Conservation (phyloP, 2,113 vertebrate genomes). For the Pseudopodoces humilis region DNA sequence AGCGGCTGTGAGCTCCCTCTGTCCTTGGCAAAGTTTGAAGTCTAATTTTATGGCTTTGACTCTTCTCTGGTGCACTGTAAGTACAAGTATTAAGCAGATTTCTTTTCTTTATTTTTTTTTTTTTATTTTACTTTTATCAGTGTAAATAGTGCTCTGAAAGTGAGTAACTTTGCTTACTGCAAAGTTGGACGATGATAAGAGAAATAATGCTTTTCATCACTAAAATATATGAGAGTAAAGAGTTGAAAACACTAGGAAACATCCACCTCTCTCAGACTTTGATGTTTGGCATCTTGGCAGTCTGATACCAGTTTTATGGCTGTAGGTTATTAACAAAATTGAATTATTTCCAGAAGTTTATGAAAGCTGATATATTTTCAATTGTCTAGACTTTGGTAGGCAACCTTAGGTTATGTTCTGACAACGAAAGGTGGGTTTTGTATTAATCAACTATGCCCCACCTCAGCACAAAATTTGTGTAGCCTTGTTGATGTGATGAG, state of each 20-base stretch:
- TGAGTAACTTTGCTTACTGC: background rate
- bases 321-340: background rate
- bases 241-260: background rate
- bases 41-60: conserved; percentile 32
- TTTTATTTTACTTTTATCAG: background rate
- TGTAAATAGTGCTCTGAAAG: background rate
- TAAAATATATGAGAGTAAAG: background rate
- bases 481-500: background rate
- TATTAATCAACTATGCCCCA: background rate
- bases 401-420: background rate
- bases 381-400: background rate
- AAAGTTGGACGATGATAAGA: background rate
- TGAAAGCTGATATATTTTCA: conserved; percentile 5
- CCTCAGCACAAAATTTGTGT: background rate
- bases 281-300: background rate
- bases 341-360: conserved; percentile 1
- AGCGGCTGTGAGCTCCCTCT: conserved; percentile 15
- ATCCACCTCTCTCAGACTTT: background rate
- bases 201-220: conserved; percentile 4
- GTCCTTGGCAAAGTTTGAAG: conserved; percentile 39
- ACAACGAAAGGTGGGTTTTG: background rate
- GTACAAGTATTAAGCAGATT: background rate
- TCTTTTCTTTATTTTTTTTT: background rate
- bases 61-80: background rate
- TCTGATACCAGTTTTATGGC: background rate